A percentile compares a stretch with the other conserved stretches of the same genome.
Conservation (phyloP, 2,888 invertebrate species). For the Noctuana brunneofusca region DNA sequence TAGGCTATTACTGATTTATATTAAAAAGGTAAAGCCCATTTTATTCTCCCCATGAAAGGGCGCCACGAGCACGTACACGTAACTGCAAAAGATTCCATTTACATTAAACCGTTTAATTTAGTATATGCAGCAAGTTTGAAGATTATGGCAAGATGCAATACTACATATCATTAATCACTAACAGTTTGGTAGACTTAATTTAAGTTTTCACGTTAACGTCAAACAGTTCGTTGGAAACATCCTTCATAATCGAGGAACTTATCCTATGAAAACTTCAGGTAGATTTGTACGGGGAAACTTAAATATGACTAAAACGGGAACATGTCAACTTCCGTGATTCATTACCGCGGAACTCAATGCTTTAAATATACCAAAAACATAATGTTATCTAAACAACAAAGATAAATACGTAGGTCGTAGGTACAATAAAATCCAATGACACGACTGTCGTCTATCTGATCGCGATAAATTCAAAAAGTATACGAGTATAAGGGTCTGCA, state of each 20-base stretch:
- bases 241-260: constrained; percentile 23
- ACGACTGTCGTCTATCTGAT: no score
- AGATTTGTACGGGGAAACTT: background rate
- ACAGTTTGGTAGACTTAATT: constrained; percentile 25
- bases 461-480: no score
- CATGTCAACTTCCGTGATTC: background rate
- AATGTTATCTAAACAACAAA: no score
- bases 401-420: no score
- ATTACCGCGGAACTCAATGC: no score
- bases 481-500: no score
- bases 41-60: no score
- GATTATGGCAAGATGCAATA: constrained; percentile 5
- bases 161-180: constrained; percentile 23
- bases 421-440: no score
- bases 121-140: constrained; percentile 1
- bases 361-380: background rate
- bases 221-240: constrained; percentile 17
- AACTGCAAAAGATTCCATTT: background rate
- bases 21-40: no score
- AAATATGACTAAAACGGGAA: background rate
- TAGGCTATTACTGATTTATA: no score
- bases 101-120: background rate
- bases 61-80: no score
- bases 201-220: constrained; percentile 30
- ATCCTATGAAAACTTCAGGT: constrained; percentile 12